Base-by-base conservation (phyloP, 2,888 invertebrate species). In the Dolichopus griseipennis region DNA sequence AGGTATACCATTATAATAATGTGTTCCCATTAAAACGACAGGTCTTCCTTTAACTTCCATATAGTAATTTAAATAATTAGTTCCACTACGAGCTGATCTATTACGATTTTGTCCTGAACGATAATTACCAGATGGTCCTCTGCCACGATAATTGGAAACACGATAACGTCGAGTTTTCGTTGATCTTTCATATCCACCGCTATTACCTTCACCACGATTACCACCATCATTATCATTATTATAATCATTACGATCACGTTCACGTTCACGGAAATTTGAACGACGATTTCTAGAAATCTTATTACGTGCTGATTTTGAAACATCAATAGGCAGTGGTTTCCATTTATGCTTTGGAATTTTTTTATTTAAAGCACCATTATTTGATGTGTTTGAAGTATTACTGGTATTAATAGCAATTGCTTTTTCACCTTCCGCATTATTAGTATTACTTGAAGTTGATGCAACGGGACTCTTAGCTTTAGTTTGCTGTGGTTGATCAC, bases 301-400 rank as follows among this genome's bases (percentile, higher is more conserved):
- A 6, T 86, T 85, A 71, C 88, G 83, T 65, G 85, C 86, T 74
- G 90, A 90, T 69, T 89, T 87, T 72, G 79, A 76, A 75, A 91
- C 84, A 76, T 95, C 93, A 71, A 96, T 92, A 75, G 93, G 93
- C 70, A 96, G 83, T 0, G 95, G 95, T 69, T 94, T 90, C 96
- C 96, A 96, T 80, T 93, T 95, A 81, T 93, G 93, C 75, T 81
- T 81, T 72, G 81, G 81, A 72, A 80, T 77, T 73, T 79, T 80
- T 72, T 79, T 81, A 72, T 79, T 78, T 69, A 77, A 73, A 20
- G 73, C 63, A 43, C 67, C 66, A 64, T 67, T 71, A 64, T 65
- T 67, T 64, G 68, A 63, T 5, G 66, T 52, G 41, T 71, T 33
- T 63, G 69, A 41, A 15, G 65, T 70, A 68, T 69, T 72, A 22